These are phyloP conservation scores for Synergus itoensis DNA, from an alignment of 2,888 invertebrate genomes.

Conservation along the genomic window DNA sequence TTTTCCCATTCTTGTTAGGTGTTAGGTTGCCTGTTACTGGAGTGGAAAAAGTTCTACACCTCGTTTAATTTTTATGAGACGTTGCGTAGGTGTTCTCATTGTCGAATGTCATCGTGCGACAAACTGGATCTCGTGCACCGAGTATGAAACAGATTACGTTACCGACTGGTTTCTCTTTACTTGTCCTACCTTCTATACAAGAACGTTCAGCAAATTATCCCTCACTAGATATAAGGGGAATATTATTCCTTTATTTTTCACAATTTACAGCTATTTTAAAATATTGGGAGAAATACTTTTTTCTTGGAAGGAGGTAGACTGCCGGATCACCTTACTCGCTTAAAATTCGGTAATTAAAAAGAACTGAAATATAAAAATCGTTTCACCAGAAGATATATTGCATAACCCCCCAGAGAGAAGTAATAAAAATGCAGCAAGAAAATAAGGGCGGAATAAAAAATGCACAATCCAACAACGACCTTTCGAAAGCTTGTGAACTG, in stretches of 20 bases:
- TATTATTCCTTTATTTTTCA: conserved; percentile 2
- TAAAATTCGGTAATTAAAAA: not conserved
- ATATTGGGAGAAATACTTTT: not conserved
- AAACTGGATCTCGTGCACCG: conserved; percentile 67
- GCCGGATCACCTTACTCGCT: not conserved
- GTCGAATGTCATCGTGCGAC: conserved; percentile 66
- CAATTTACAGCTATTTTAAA: not conserved
- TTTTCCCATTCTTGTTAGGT: conserved; percentile 34
- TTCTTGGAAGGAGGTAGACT: not conserved
- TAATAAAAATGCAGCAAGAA: not conserved
- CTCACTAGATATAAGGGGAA: not conserved
- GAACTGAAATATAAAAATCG: not conserved
- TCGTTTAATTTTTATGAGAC: conserved; percentile 54
- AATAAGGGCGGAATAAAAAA: not conserved
- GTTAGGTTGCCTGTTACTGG: conserved; percentile 59
- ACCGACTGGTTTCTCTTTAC: conserved; percentile 60
- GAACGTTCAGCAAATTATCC: conserved; percentile 13
- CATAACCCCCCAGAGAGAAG: not conserved
- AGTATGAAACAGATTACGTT: conserved; percentile 67
- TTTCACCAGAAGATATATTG: not conserved
- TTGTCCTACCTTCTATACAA: conserved; percentile 16
- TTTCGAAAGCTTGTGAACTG: conserved; percentile 11
- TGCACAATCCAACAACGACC: not conserved
- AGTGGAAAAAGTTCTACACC: conserved; percentile 61
- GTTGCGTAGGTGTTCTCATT: conserved; percentile 66